These are phyloP conservation scores for Remorina albescens DNA, from an alignment of 2,797 vertebrate species.

Conservation along the genomic window DNA sequence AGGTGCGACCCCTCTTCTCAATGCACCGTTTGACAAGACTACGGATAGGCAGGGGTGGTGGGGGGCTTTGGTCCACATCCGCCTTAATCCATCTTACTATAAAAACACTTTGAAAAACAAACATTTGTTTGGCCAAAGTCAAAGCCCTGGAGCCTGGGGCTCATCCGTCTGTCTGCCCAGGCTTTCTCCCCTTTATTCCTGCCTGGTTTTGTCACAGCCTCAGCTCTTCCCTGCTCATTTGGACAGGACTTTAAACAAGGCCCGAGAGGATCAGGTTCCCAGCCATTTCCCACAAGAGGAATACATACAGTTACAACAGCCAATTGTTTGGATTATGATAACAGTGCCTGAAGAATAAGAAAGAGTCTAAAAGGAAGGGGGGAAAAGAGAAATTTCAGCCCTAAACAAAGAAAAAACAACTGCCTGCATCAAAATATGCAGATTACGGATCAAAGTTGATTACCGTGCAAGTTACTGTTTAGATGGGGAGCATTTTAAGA, in stretches of 20 bases:
- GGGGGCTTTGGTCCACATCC: conserved; percentile 72
- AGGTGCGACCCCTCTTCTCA: conserved; percentile 80
- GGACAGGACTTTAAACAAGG: conserved; percentile 75
- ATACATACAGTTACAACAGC: conserved; percentile 70
- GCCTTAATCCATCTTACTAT: conserved; percentile 78
- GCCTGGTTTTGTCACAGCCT: conserved; percentile 63
- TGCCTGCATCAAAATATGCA: conserved; percentile 42
- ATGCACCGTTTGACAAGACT: conserved; percentile 79
- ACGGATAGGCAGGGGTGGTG: conserved; percentile 58
- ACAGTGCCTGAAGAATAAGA: conserved; percentile 53
- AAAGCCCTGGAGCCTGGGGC: conserved; percentile 74
- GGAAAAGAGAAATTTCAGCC: conserved; percentile 13
- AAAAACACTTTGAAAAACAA: conserved; percentile 82
- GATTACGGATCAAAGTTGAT: conserved; percentile 62
- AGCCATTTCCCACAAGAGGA: conserved; percentile 76
- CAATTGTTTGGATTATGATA: conserved; percentile 77
- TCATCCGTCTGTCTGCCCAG: conserved; percentile 78
- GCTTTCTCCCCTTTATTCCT: conserved; percentile 69
- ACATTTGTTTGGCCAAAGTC: conserved; percentile 82
- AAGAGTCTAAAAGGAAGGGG: conserved; percentile 25
- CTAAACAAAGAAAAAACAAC: conserved; percentile 50
- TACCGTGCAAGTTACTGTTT: conserved; percentile 62
- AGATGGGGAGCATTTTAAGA: conserved; percentile 57
- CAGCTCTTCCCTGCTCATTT: conserved; percentile 64
- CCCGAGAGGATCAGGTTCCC: conserved; percentile 73